Evolutionary conservation across 2,113 vertebrate species (phyloP).

Genomic region (Peromyscus leucopus): DNA sequence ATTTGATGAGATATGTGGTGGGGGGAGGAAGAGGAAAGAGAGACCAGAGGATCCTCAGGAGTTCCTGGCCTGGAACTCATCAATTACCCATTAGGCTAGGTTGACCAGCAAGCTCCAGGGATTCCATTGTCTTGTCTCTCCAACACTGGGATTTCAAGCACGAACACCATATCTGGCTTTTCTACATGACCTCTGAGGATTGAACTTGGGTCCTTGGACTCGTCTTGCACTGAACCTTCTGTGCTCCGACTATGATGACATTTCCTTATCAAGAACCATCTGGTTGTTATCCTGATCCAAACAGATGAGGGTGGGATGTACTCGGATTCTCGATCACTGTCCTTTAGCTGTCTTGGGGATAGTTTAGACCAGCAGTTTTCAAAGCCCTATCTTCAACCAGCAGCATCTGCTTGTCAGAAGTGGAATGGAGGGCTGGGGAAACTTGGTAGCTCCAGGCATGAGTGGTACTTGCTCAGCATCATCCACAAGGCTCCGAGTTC

Average conservation of each 20-base stretch:
- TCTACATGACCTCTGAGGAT: neutral
- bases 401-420: neutral
- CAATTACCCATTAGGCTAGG: neutral
- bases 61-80: neutral
- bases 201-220: neutral
- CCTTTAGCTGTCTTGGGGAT: neutral
- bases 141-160: neutral
- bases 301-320: neutral
- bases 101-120: neutral
- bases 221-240: too few species aligned
- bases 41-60: neutral
- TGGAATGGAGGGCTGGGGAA: neutral
- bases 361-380: neutral
- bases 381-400: neutral
- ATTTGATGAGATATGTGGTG: neutral
- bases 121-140: neutral
- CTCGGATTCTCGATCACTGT: neutral
- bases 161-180: neutral
- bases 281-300: neutral
- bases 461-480: neutral
- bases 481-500: neutral
- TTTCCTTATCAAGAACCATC: slow-evolving; percentile 23
- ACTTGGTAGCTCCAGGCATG: neutral
- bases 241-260: neutral
- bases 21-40: neutral